phyloP scores from a whole-genome alignment of 2,113 vertebrate species.

The Chloroceryle aenea region DNA sequence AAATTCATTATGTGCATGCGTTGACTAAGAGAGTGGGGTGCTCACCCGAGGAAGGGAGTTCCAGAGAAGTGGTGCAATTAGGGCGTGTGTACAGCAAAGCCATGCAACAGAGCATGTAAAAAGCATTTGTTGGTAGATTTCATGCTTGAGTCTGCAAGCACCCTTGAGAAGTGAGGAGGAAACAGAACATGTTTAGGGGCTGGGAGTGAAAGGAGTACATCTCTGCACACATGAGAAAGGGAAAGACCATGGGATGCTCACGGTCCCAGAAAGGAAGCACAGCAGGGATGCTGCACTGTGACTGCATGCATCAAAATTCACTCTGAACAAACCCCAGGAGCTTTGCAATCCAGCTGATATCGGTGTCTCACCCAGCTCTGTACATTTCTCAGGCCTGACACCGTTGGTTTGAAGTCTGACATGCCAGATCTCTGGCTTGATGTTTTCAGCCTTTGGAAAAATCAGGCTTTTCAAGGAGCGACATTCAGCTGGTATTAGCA shows the following conservation, averaged over 20 bases:
- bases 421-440: too few relatives aligned
- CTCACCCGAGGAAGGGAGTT: background rate
- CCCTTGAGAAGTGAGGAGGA: background rate
- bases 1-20: background rate
- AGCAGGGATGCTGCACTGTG: background rate
- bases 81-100: background rate
- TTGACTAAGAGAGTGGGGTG: background rate
- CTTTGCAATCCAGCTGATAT: background rate
- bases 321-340: background rate
- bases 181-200: rapidly evolving
- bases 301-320: background rate
- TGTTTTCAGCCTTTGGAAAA: background rate
- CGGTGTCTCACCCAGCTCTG: background rate
- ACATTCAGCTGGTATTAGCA: background rate
- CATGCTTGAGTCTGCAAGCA: background rate
- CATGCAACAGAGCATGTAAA: background rate
- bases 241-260: background rate
- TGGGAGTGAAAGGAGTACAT: background rate
- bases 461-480: background rate
- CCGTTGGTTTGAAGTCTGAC: background rate
- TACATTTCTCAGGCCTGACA: background rate
- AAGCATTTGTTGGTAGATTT: slow-evolving; percentile 17
- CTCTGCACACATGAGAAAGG: background rate
- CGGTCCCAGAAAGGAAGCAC: rapidly evolving
- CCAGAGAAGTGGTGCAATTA: background rate